phyloP scores from a whole-genome alignment of 2,797 vertebrate species.

The Dallia pectoralis region DNA sequence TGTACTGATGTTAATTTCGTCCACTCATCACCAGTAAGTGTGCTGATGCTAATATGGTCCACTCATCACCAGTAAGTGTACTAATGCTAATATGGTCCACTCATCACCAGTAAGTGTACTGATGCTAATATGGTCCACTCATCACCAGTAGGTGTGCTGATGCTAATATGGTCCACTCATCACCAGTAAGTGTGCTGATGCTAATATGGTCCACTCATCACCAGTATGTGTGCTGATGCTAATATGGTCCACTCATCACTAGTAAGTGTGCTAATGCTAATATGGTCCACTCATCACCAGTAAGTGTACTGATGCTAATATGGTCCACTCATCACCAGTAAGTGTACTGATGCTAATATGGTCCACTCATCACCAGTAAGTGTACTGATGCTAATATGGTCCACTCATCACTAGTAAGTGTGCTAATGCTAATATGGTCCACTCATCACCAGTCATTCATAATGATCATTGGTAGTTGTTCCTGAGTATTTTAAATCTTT shows the following conservation, averaged over 20 bases:
- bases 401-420: too few species aligned
- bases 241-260: too few species aligned
- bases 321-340: too few species aligned
- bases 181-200: conserved; percentile 79
- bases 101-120: conserved; percentile 84
- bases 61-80: conserved; percentile 88
- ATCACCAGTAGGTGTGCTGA: conserved; percentile 81
- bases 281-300: too few species aligned
- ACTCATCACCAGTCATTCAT: conserved; percentile 6
- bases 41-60: neutral
- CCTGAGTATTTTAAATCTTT: too few species aligned
- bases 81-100: neutral
- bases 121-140: too few species aligned
- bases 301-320: conserved; percentile 66
- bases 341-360: conserved; percentile 56
- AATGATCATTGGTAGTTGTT: neutral
- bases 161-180: too few species aligned
- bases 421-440: neutral
- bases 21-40: too few species aligned
- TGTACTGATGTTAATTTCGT: conserved; percentile 10
- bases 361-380: too few species aligned
- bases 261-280: conserved; percentile 74
- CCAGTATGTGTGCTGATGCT: conserved; percentile 77
- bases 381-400: conserved; percentile 11
- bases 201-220: too few species aligned